phyloP scores from a whole-genome alignment of 2,888 invertebrate species.

The Hemaris fuciformis region DNA sequence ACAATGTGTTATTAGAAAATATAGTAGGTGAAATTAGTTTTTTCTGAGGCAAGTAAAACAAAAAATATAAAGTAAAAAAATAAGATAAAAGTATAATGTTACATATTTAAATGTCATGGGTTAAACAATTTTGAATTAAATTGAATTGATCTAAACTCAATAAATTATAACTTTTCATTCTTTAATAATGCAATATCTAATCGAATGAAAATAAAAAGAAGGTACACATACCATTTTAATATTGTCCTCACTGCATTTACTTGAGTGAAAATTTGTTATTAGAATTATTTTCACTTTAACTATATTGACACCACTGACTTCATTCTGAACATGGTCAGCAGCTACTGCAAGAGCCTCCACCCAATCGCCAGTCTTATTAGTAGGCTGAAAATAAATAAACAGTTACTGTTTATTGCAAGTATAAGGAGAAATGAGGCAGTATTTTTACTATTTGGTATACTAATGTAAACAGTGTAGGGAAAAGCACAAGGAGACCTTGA shows the following conservation, averaged over 20 bases:
- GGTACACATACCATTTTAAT: conserved; percentile 57
- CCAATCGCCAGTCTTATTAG: conserved; percentile 83
- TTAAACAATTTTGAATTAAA: too few species aligned
- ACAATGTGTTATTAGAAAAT: neutral
- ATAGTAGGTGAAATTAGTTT: too few species aligned
- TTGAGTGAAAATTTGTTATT: conserved; percentile 82
- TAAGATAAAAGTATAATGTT: neutral
- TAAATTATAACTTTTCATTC: too few species aligned
- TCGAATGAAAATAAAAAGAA: too few species aligned
- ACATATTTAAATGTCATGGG: too few species aligned
- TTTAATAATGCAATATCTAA: too few species aligned
- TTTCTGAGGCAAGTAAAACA: neutral
- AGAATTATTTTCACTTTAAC: conserved; percentile 80
- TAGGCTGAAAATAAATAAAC: conserved; percentile 48
- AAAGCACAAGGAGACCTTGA: too few species aligned
- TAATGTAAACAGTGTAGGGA: too few species aligned
- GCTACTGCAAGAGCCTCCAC: conserved; percentile 83
- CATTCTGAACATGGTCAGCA: conserved; percentile 70
- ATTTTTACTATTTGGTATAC: too few species aligned
- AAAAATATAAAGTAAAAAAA: too few species aligned
- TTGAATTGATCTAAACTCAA: too few species aligned
- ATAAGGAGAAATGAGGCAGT: too few species aligned
- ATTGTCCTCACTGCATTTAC: conserved; percentile 67
- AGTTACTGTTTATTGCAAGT: neutral
- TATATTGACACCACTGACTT: conserved; percentile 46